A percentile compares a stretch with the other conserved stretches of the same genome.
Conservation (phyloP, 2,888 invertebrate genomes). For the Caenorhabditis zanzibari region DNA sequence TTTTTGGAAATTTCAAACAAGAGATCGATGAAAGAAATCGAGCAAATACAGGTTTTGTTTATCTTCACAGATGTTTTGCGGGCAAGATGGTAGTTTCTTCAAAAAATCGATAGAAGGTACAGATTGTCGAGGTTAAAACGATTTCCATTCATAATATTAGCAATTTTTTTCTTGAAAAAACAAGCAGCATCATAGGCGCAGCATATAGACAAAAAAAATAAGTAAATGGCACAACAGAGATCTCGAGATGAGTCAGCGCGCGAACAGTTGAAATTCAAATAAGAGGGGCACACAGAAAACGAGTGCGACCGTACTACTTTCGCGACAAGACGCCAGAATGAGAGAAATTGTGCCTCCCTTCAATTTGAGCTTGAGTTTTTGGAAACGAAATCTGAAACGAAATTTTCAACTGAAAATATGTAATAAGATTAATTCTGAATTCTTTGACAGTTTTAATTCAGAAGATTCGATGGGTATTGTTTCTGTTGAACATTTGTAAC, state of each 20-base stretch:
- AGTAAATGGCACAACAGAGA: constrained; percentile 1
- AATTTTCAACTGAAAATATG: too few species aligned
- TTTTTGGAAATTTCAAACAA: not conserved
- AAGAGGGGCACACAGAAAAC: constrained; percentile 24
- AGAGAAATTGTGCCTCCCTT: constrained; percentile 43
- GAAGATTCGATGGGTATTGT: too few species aligned
- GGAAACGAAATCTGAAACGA: not conserved
- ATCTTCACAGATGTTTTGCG: not conserved
- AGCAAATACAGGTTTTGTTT: not conserved
- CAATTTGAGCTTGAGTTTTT: not conserved
- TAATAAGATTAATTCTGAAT: too few species aligned
- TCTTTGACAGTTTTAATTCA: too few species aligned
- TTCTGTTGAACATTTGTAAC: too few species aligned
- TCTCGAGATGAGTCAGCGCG: not conserved
- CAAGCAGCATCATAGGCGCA: not conserved
- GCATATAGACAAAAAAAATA: not conserved
- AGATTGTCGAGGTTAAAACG: too few species aligned
- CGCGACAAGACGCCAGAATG: constrained; percentile 29
- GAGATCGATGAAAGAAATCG: constrained; percentile 1
- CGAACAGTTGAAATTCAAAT: constrained; percentile 55
- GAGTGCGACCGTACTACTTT: constrained; percentile 52
- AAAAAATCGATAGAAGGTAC: constrained; percentile 4
- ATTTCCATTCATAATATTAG: too few species aligned
- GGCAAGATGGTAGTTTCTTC: not conserved
- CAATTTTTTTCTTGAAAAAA: too few species aligned